These are phyloP conservation scores for Syngnathus scovelli DNA, from an alignment of 2,113 vertebrate species.

Conservation along the genomic window DNA sequence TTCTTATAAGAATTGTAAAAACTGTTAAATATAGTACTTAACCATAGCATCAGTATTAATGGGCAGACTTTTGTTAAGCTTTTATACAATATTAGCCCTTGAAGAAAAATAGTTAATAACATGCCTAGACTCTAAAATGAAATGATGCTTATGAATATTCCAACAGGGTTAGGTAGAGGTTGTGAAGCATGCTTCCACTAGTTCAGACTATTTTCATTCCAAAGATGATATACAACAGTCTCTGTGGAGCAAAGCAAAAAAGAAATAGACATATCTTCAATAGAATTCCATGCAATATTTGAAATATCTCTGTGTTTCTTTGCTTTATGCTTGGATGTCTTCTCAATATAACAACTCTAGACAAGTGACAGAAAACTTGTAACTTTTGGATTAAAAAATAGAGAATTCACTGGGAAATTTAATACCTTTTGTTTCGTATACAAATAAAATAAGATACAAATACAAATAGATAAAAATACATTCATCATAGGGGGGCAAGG, in stretches of 20 bases:
- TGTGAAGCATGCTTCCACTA: conserved; percentile 23
- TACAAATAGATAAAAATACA: no score
- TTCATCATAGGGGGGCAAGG: no score
- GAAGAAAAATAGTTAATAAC: conserved; percentile 26
- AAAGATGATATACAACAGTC: conserved; percentile 22
- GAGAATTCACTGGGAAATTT: neutral
- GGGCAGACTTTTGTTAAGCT: conserved; percentile 12
- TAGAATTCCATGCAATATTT: conserved; percentile 11
- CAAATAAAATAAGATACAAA: no score
- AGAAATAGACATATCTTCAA: conserved; percentile 29
- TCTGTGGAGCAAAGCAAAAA: conserved; percentile 18
- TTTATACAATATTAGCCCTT: conserved; percentile 22
- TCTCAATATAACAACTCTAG: conserved; percentile 6
- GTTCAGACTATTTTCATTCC: conserved; percentile 30
- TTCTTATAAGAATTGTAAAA: no score
- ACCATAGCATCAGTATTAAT: neutral
- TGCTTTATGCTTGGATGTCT: conserved; percentile 16
- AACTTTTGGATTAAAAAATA: neutral
- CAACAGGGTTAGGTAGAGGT: conserved; percentile 28
- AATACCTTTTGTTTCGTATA: neutral
- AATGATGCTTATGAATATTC: conserved; percentile 43
- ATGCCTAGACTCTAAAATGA: conserved; percentile 29
- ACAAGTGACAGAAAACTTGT: neutral
- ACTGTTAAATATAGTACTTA: no score
- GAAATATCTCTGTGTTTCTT: conserved; percentile 15